Base-by-base conservation (phyloP, 2,888 invertebrate species). In the Rhopalosiphum nymphaeae region DNA sequence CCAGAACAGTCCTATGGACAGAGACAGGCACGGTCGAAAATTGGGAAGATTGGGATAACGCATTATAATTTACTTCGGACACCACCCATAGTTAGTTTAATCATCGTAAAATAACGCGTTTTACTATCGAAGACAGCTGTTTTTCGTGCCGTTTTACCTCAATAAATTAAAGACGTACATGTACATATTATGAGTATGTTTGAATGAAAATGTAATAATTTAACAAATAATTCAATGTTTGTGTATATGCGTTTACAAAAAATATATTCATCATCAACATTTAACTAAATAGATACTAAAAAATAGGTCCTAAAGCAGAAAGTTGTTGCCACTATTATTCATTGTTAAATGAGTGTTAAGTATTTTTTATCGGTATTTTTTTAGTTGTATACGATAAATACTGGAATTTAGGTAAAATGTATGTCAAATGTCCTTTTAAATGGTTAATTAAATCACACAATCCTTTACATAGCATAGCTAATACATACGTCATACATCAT, bases 51-150 rank as follows among this genome's bases (percentile, higher is more conserved):
- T 16, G n/a, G 85, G 56, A 44, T 56, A 29, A 44, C 57, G 85
- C 25, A n/a, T 92, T 92, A 86, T 86, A 26, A 87, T 92, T 16
- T 86, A 86, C 44, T 85, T 26, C 57, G 61, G 36, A 53, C 56
- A 86, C 86, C 86, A 86, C 91, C 57, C 91, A 92, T 87, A 49
- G 86, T 42, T 61, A 87, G 92, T 87, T 87, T 61, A 29, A 92
- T 49, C 46, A 13, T 86, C 86, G 86, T 86, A 92, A 92, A 87
- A 87, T 78, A 87, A 49, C 57, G 57, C 46, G 57, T 92, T 86
- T 92, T 61, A 46, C 7, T 46, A 9, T 7, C 29, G 26, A 42
- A 49, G 36, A 91, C 44, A 44, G 21, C 44, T 11, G 86, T 57
- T 26, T 10, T 3, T 1, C 44, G 44, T 85, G 29, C 36, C 86